Evolutionary conservation across 2,797 vertebrate genomes (phyloP).

Genomic region (Molossus alvarezi): DNA sequence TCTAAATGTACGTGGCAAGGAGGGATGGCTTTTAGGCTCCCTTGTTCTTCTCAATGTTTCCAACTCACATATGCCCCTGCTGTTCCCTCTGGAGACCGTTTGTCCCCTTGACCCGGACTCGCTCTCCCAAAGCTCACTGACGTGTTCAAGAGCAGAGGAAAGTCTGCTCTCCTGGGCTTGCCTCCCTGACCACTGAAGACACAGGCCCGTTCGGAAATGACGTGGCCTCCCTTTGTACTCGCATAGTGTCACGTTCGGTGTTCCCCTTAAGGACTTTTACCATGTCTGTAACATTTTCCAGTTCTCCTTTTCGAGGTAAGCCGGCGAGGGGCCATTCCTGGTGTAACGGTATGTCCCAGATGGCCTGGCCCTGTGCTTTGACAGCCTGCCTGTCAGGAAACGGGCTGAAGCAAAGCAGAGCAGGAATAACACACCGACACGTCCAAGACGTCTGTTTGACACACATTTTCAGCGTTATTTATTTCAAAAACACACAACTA

Average conservation of each 20-base stretch:
- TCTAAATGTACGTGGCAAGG: not conserved
- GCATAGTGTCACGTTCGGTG: too few relatives aligned
- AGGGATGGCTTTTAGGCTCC: not conserved
- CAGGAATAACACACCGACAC: not conserved
- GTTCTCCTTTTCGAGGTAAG: not conserved
- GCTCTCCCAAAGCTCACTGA: too few relatives aligned
- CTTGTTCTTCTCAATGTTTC: not conserved
- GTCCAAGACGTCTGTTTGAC: not conserved
- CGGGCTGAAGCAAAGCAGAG: not conserved
- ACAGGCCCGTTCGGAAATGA: too few relatives aligned
- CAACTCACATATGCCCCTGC: rapidly evolving
- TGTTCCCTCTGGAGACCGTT: too few relatives aligned
- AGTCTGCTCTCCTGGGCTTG: not conserved
- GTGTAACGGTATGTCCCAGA: not conserved
- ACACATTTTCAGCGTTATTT: not conserved
- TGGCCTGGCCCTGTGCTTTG: not conserved
- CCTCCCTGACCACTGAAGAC: not conserved
- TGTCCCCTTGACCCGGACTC: not conserved
- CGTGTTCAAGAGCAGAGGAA: not conserved
- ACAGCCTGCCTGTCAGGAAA: not conserved
- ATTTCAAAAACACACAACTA: not conserved
- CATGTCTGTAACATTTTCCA: not conserved
- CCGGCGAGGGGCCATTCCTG: not conserved
- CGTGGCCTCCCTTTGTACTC: not conserved
- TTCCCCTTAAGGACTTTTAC: not conserved